phyloP scores from a whole-genome alignment of 2,797 vertebrate genomes.

The Otolemur crassicaudatus region DNA sequence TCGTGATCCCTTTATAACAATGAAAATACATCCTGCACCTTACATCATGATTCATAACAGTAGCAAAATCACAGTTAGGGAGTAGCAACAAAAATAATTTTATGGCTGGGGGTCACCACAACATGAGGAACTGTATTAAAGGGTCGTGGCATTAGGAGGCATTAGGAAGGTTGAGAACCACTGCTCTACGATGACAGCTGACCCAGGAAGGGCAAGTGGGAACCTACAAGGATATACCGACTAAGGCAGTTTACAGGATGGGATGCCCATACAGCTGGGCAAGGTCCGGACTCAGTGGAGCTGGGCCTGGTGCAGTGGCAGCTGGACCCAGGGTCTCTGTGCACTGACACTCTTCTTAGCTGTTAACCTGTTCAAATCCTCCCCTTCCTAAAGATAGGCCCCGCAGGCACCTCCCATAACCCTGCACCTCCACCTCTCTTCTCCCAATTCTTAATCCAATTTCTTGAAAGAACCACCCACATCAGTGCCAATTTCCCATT shows the following conservation, averaged over 20 bases:
- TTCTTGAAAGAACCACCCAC: neutral
- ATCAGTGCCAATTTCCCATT: neutral
- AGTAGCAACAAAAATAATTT: no score
- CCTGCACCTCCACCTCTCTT: neutral
- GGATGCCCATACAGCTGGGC: neutral
- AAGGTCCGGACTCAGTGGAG: neutral
- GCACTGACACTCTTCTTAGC: neutral
- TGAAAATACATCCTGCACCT: no score
- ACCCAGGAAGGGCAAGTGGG: neutral
- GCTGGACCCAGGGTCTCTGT: neutral
- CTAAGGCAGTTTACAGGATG: neutral
- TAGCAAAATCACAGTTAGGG: no score
- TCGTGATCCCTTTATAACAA: no score
- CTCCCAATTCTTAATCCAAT: neutral
- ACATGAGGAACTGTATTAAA: no score
- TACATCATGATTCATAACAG: no score
- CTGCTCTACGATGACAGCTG: neutral
- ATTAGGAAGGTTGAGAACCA: no score
- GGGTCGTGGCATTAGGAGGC: no score
- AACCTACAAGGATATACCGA: neutral
- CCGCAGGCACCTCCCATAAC: neutral
- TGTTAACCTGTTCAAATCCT: neutral
- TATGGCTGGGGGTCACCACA: no score
- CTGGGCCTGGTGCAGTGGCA: fast-evolving
- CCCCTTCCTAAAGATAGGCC: neutral